These are phyloP conservation scores for Nysson spinosus DNA, from an alignment of 2,888 invertebrate genomes.

Conservation along the genomic window DNA sequence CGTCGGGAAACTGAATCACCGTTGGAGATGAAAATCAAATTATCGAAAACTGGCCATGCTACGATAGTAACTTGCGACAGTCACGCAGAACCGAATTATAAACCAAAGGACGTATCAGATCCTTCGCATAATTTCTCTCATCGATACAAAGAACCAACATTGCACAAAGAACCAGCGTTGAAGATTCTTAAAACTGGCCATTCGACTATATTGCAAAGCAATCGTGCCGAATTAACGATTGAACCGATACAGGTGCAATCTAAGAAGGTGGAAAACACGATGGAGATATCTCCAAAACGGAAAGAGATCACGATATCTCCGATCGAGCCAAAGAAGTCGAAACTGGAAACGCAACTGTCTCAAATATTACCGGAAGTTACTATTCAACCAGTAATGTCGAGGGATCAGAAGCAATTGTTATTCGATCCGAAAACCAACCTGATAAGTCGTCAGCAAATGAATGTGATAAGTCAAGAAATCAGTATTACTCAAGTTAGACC, in stretches of 20 bases:
- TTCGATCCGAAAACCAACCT: conserved; percentile 60
- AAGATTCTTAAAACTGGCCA: conserved; percentile 62
- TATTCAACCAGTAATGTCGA: conserved; percentile 70
- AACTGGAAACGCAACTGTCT: conserved; percentile 68
- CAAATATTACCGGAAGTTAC: conserved; percentile 73
- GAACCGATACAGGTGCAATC: conserved; percentile 63
- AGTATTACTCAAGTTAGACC: conserved; percentile 72
- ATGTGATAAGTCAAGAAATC: conserved; percentile 72
- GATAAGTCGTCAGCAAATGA: conserved; percentile 70
- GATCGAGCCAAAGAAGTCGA: conserved; percentile 71
- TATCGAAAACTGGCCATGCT: conserved; percentile 73
- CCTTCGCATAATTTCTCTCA: conserved; percentile 37
- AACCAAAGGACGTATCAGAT: conserved; percentile 43
- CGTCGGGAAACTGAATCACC: conserved; percentile 53
- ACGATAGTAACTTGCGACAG: conserved; percentile 69
- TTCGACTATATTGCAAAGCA: conserved; percentile 54
- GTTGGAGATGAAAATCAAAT: conserved; percentile 72
- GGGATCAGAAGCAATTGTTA: conserved; percentile 59
- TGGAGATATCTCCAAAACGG: conserved; percentile 64
- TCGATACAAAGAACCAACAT: conserved; percentile 48
- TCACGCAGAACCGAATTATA: conserved; percentile 46
- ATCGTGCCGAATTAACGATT: conserved; percentile 67
- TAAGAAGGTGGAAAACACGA: conserved; percentile 46
- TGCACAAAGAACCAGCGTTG: conserved; percentile 51
- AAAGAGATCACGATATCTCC: conserved; percentile 71